Evolutionary conservation across 2,797 vertebrate species (phyloP), one percentile per base, ranked within the genome.

Genomic region (Halcyon badia): DNA sequence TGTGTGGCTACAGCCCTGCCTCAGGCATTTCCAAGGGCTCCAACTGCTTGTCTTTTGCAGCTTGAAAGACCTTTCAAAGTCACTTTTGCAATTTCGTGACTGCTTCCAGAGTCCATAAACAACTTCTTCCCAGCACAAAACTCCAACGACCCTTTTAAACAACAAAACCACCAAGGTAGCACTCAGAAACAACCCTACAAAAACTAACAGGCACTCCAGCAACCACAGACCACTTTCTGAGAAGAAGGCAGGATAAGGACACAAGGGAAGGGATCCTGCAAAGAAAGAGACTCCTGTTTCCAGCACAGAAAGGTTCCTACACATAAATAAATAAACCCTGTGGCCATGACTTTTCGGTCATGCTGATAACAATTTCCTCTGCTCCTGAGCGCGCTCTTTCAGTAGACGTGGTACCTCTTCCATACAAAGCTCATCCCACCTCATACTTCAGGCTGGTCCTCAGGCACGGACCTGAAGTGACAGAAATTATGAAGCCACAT

Each of bases 351-450:
- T 15, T 51, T 76, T 4, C 25, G 57, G 56, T 51, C 35, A 73
- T 6, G 13, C 39, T 54, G 51, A 14, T 41, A 66, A 21, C 31
- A n/a, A 19, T 19, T 56, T 46, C 72, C 56, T 66, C 6, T 3
- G 33, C 51, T 82, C 41, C 70, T 22, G 25, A 82, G 42, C 24
- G 15, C 14, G 5, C 58, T 52, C 18, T 39, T 22, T 17, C 54
- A 15, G 19, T 0, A 46, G 25, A 11, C 2, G 0, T 0, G 0
- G 20, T 2, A 24, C 14, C 14, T 44, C 11, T 81, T 54, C 68
- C 30, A 5, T 1, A 6, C 3, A 6, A 28, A 83, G 8, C 30
- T 77, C 3, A 0, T 66, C 66, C 70, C 65, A 62, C 12, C 60
- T 79, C 3, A 0, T 44, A 25, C 65, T 15, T 52, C 52, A 77